Evolutionary conservation across 2,888 invertebrate genomes (phyloP).

Genomic region (Pseudococcus viburni): DNA sequence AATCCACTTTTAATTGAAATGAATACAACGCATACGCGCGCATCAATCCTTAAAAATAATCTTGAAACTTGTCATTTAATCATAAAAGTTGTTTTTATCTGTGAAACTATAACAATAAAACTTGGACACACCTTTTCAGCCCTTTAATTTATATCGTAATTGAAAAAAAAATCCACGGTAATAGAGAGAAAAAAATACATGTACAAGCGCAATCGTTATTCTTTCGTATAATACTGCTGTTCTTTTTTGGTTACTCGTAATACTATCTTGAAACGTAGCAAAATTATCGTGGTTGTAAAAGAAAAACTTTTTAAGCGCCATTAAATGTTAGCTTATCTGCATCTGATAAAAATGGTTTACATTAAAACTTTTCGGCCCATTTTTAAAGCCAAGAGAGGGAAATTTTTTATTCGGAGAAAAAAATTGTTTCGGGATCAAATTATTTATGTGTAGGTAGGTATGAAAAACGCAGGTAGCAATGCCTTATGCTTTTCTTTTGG

Average conservation of each 20-base stretch:
- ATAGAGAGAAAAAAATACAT: neutral
- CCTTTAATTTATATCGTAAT: conserved; percentile 34
- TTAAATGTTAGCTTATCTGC: conserved; percentile 50
- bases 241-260: conserved; percentile 16
- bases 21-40: neutral
- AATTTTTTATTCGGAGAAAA: conserved; percentile 21
- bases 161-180: conserved; percentile 26
- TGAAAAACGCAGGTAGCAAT: neutral
- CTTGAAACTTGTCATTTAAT: conserved; percentile 32
- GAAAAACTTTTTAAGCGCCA: conserved; percentile 49
- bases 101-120: conserved; percentile 21
- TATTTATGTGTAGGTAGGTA: conserved; percentile 6
- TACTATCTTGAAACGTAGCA: conserved; percentile 31
- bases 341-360: conserved; percentile 55
- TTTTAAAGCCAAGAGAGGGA: neutral
- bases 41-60: conserved; percentile 4
- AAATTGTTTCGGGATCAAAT: conserved; percentile 35
- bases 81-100: conserved; percentile 13
- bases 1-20: conserved; percentile 41
- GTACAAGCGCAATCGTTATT: conserved; percentile 25
- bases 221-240: conserved; percentile 18
- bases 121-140: conserved; percentile 27
- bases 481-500: neutral
- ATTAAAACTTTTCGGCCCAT: conserved; percentile 43
- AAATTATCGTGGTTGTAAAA: conserved; percentile 45